Percentiles rank a stretch among this genome's conserved stretches.
These are phyloP conservation scores for Platalea minor DNA, from an alignment of 2,797 vertebrate genomes.

Conservation along the genomic window DNA sequence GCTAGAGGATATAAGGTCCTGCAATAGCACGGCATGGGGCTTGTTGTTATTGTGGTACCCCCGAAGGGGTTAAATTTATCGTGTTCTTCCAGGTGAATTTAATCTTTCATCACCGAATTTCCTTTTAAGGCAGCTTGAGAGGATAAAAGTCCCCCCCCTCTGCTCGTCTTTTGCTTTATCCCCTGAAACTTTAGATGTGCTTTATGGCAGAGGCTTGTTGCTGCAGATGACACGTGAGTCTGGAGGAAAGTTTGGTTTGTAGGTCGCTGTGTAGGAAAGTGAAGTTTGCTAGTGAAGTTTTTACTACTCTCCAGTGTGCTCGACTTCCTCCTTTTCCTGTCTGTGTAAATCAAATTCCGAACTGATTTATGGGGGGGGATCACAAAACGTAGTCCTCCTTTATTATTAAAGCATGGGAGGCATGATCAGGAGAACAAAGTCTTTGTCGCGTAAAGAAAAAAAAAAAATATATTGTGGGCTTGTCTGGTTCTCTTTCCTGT, in stretches of 20 bases:
- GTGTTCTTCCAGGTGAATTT: constrained; percentile 60
- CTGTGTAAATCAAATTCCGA: constrained; percentile 32
- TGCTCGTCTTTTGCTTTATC: neutral
- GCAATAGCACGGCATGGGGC: neutral
- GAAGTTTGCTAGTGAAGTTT: constrained; percentile 60
- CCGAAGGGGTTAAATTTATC: neutral
- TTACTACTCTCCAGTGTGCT: constrained; percentile 47
- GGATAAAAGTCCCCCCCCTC: neutral
- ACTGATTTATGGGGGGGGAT: neutral
- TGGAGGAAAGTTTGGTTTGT: constrained; percentile 54
- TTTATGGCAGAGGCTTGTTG: constrained; percentile 25
- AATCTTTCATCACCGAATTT: constrained; percentile 47
- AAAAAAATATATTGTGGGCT: neutral
- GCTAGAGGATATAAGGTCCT: neutral
- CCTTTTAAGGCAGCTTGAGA: constrained; percentile 51
- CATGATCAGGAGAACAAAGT: neutral
- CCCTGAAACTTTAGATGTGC: constrained; percentile 8
- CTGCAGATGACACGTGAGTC: constrained; percentile 47
- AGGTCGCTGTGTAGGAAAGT: constrained; percentile 41
- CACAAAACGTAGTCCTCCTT: neutral
- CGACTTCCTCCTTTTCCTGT: constrained; percentile 45
- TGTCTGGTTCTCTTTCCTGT: neutral
- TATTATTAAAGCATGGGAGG: neutral
- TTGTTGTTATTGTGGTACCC: neutral
- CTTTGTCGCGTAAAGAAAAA: neutral